phyloP scores from a whole-genome alignment of 2,888 invertebrate species.

The Aphelenchoides bicaudatus region DNA sequence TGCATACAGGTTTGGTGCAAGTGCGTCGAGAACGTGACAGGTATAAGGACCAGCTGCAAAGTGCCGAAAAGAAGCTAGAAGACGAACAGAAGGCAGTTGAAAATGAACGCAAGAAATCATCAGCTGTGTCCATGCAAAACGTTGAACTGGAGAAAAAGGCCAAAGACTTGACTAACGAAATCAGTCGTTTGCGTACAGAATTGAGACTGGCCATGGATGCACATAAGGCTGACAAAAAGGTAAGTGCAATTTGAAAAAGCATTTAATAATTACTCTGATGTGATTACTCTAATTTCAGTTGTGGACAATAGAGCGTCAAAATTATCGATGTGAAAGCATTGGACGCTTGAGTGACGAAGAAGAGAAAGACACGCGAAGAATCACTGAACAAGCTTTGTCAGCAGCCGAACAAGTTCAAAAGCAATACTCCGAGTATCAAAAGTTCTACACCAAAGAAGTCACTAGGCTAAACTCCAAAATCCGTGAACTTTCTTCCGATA shows the following conservation, averaged over 20 bases:
- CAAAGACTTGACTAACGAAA: constrained; percentile 76
- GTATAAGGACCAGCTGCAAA: constrained; percentile 45
- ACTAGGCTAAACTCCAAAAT: constrained; percentile 48
- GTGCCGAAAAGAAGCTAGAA: constrained; percentile 44
- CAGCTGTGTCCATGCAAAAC: constrained; percentile 32
- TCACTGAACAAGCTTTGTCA: constrained; percentile 47
- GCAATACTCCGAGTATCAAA: constrained; percentile 58
- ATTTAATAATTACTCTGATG: no score
- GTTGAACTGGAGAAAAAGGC: constrained; percentile 67
- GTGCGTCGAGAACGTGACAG: constrained; percentile 56
- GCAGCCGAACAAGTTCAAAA: constrained; percentile 47
- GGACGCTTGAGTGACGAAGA: constrained; percentile 32
- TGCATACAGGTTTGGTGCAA: constrained; percentile 56
- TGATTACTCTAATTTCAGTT: no score
- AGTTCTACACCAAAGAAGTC: constrained; percentile 54
- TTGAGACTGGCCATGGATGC: constrained; percentile 50
- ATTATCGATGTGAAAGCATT: constrained; percentile 6
- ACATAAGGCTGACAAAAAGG: constrained; percentile 54
- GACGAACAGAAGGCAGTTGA: constrained; percentile 43
- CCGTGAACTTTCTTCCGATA: constrained; percentile 30
- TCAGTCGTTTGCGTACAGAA: constrained; percentile 67
- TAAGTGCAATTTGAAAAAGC: constrained; percentile 42
- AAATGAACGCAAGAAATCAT: constrained; percentile 35
- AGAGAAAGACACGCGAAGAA: constrained; percentile 36
- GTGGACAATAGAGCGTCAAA: constrained; percentile 20